These are phyloP conservation scores for Macrocentrus cingulum DNA, from an alignment of 1,140 invertebrate species.

Conservation along the genomic window DNA sequence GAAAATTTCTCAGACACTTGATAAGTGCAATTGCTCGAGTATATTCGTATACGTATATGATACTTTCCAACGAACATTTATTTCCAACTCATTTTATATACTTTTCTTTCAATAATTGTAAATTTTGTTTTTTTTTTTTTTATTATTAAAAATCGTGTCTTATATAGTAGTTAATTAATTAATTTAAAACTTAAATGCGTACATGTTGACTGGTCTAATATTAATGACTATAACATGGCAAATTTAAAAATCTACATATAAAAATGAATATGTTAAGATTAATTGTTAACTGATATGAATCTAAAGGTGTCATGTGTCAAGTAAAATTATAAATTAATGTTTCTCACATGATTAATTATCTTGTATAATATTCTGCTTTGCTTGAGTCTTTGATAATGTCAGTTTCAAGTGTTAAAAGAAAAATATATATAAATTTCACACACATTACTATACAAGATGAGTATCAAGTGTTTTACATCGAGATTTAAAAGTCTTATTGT, in stretches of 20 bases:
- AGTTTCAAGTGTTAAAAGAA: not conserved
- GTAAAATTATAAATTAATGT: not conserved
- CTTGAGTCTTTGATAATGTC: not conserved
- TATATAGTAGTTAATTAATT: too few species aligned
- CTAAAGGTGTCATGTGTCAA: not conserved
- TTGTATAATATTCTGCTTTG: constrained; percentile 1
- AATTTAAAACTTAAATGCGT: too few species aligned
- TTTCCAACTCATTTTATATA: constrained; percentile 27
- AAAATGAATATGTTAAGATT: not conserved
- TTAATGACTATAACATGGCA: constrained; percentile 35
- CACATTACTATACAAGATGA: constrained; percentile 26
- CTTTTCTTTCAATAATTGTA: constrained; percentile 25
- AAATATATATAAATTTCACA: constrained; percentile 5
- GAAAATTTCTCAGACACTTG: not conserved
- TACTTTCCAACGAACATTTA: constrained; percentile 33
- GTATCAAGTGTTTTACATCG: constrained; percentile 24
- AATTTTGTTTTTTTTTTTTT: constrained; percentile 12
- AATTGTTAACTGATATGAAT: not conserved
- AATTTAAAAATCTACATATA: constrained; percentile 21
- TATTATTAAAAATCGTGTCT: too few species aligned
- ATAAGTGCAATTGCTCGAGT: constrained; percentile 38
- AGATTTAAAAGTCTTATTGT: constrained; percentile 25
- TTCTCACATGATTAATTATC: not conserved
- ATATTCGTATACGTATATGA: constrained; percentile 37
- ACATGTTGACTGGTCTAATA: constrained; percentile 19